A percentile compares a stretch with the other conserved stretches of the same genome.
These are phyloP conservation scores for Furcula furcula DNA, from an alignment of 2,888 invertebrate genomes.

Conservation along the genomic window DNA sequence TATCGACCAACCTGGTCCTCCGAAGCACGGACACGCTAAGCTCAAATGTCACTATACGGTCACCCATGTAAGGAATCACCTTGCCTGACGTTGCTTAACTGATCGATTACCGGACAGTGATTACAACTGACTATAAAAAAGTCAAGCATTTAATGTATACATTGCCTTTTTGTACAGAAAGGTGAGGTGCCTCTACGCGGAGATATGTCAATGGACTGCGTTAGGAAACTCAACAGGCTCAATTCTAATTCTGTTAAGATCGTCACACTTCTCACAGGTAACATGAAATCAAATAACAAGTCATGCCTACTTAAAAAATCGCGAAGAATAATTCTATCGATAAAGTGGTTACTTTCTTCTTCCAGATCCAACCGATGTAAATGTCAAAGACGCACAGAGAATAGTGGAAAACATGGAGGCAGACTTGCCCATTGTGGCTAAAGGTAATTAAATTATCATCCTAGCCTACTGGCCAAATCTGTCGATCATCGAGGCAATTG, in stretches of 20 bases:
- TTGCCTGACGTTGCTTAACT: too few relatives aligned
- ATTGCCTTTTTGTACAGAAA: conserved; percentile 23
- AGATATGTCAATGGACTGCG: conserved; percentile 86
- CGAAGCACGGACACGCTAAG: too few relatives aligned
- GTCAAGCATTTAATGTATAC: background rate
- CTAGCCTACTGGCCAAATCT: too few relatives aligned
- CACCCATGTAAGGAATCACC: too few relatives aligned
- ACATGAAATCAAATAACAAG: conserved; percentile 5
- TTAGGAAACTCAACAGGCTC: conserved; percentile 84
- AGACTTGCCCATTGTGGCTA: conserved; percentile 42
- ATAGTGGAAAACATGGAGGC: conserved; percentile 42
- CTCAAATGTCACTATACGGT: too few relatives aligned
- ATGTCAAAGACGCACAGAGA: conserved; percentile 36
- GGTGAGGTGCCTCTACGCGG: conserved; percentile 41
- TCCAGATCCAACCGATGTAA: conserved; percentile 83
- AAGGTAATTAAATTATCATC: too few relatives aligned
- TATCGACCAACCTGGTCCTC: too few relatives aligned
- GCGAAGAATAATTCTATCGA: background rate
- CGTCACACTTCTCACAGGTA: conserved; percentile 89
- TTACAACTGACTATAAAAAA: too few relatives aligned
- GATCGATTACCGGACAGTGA: too few relatives aligned
- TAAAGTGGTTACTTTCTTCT: conserved; percentile 9
- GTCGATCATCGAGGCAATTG: too few relatives aligned
- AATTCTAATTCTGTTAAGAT: conserved; percentile 98
- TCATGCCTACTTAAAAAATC: background rate